A percentile compares a stretch with the other conserved stretches of the same genome.
Evolutionary conservation across 2,888 invertebrate species (phyloP).

Genomic region (Drosophila ustulata): DNA sequence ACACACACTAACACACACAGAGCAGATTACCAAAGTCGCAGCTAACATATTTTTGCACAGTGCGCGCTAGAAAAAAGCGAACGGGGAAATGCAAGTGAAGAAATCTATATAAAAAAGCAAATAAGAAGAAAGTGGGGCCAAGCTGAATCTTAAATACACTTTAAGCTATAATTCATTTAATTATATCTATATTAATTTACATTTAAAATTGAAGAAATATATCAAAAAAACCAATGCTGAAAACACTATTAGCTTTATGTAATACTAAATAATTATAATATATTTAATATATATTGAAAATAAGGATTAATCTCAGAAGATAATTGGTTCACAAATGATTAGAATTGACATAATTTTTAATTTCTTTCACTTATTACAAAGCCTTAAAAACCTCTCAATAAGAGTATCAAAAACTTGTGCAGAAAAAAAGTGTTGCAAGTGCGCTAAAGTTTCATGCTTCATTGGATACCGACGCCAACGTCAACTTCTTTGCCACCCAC

Average conservation of each 20-base stretch:
- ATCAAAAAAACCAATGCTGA: too few relatives aligned
- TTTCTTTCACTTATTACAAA: not conserved
- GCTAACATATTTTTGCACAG: constrained; percentile 69
- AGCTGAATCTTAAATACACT: constrained; percentile 5
- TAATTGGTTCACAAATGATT: too few relatives aligned
- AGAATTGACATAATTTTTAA: too few relatives aligned
- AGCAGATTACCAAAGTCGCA: constrained; percentile 75
- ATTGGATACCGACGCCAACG: constrained; percentile 57
- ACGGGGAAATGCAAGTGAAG: constrained; percentile 60
- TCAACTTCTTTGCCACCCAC: constrained; percentile 22
- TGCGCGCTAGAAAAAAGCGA: constrained; percentile 33
- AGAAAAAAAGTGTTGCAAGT: constrained; percentile 71
- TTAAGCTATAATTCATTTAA: too few relatives aligned
- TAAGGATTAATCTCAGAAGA: too few relatives aligned
- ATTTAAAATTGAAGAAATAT: too few relatives aligned
- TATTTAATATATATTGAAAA: too few relatives aligned
- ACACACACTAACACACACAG: constrained; percentile 21
- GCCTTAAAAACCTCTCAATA: too few relatives aligned
- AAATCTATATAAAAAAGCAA: constrained; percentile 41
- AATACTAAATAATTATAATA: too few relatives aligned
- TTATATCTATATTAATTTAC: too few relatives aligned
- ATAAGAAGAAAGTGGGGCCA: not conserved
- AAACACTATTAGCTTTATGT: too few relatives aligned
- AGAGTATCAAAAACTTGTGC: constrained; percentile 5
- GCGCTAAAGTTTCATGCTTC: constrained; percentile 77